These are phyloP conservation scores for Micromys minutus DNA, from an alignment of 2,113 vertebrate genomes.

Conservation along the genomic window DNA sequence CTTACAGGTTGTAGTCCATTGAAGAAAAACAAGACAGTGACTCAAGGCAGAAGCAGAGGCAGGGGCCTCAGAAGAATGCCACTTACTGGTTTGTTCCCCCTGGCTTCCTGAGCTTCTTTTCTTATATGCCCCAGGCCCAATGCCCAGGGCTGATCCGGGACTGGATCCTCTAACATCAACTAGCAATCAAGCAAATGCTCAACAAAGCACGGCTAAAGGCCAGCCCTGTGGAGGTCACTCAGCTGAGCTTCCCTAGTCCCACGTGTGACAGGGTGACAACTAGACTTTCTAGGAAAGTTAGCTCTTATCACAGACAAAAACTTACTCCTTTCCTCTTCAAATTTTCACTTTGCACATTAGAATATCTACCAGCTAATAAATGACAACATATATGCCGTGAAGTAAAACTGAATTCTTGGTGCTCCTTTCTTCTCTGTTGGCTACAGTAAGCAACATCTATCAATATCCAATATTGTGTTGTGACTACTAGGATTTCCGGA, in stretches of 20 bases:
- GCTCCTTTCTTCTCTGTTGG: neutral
- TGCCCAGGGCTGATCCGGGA: neutral
- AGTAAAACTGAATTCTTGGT: neutral
- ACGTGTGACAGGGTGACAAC: neutral
- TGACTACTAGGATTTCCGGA: neutral
- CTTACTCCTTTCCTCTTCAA: constrained; percentile 18
- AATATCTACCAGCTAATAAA: neutral
- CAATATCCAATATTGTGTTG: too few species aligned
- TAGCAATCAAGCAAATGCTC: neutral
- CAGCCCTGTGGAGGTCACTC: neutral
- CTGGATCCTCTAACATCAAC: neutral
- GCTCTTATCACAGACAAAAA: constrained; percentile 2
- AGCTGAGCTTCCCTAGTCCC: neutral
- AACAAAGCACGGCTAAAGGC: neutral
- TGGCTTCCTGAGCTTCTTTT: neutral
- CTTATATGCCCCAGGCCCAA: too few species aligned
- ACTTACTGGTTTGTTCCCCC: neutral
- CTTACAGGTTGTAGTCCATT: neutral
- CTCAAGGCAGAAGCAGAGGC: neutral
- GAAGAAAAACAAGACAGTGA: neutral
- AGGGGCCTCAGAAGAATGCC: neutral
- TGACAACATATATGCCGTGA: neutral
- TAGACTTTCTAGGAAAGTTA: neutral
- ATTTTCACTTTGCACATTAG: neutral
- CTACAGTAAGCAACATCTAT: neutral